Evolutionary conservation across 2,888 invertebrate species (phyloP), one percentile per base, ranked within the genome.

Genomic region (Noctua fimbriata): DNA sequence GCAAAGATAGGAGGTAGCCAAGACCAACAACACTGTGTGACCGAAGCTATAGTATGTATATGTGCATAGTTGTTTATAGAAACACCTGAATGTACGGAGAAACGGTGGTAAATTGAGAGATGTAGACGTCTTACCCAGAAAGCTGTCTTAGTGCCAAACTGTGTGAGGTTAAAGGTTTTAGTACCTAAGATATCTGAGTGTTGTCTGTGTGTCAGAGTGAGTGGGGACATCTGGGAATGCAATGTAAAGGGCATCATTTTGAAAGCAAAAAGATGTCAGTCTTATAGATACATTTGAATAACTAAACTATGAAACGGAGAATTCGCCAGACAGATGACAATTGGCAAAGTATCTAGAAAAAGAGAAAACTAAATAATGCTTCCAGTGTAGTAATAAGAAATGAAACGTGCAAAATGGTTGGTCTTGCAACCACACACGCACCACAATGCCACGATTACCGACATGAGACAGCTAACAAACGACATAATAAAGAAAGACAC

Each of bases 11-110:
- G n/a, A 47, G 55, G n/a, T 24, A 83, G 65, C 24, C n/a, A 60
- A 84, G 66, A 71, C 44, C 71, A 49, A 84, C 79, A 79, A 44
- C 9, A 28, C 28, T 67, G n/a, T 70, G 10, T n/a, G 36, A 47
- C 58, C 6, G 49, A 36, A 73, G 60, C 47, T 36, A 36, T 24
- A 28, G 32, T 21, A 58, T n/a, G 24, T 21, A 18, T 14, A 52
- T 24, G 9, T 28, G 1, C n/a, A n/a, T 6, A 65, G n/a, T 16
- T 47, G 47, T 24, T 0, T 69, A 28, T 24, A 21, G 21, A 36
- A 49, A 18, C 41, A 77, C 60, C 60, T 77, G 52, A 49, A 52
- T 16, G 58, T 41, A 3, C 24, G 18, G 12, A 32, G 69, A 58
- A 28, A 24, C 18, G 6, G 2, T 65, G 49, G 41, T 66, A 28